A percentile compares a stretch with the other conserved stretches of the same genome.
phyloP scores from a whole-genome alignment of 2,797 vertebrate genomes.

The Sebastes jordani region DNA sequence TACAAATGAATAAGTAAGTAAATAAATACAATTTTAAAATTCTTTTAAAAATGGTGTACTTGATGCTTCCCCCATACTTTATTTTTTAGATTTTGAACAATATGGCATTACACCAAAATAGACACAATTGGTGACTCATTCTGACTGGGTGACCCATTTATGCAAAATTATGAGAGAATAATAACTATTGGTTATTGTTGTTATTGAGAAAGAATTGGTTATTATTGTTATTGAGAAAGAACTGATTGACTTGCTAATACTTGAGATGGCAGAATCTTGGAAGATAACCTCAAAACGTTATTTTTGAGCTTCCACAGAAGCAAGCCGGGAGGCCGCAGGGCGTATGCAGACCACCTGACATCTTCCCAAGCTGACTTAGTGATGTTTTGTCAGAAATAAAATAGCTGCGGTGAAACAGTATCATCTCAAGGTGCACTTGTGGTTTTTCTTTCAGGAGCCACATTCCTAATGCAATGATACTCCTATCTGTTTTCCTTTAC shows the following conservation, averaged over 20 bases:
- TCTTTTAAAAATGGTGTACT: too few species aligned
- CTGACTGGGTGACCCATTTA: not conserved
- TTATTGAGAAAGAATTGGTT: not conserved
- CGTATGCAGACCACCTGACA: constrained; percentile 38
- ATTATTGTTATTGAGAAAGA: not conserved
- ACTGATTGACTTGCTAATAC: not conserved
- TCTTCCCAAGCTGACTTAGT: constrained; percentile 25
- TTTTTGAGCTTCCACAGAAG: not conserved
- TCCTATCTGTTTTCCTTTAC: constrained; percentile 31
- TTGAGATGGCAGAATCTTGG: not conserved
- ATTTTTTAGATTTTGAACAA: not conserved
- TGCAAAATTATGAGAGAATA: not conserved
- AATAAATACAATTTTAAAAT: too few species aligned
- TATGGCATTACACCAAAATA: not conserved
- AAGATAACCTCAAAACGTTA: not conserved
- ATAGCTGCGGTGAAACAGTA: constrained; percentile 44
- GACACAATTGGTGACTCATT: not conserved
- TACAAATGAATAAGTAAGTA: too few species aligned
- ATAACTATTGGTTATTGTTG: not conserved
- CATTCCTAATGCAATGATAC: constrained; percentile 41
- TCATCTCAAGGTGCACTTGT: constrained; percentile 44
- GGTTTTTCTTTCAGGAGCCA: constrained; percentile 61
- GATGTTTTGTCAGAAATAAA: constrained; percentile 54
- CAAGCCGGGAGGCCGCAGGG: not conserved
- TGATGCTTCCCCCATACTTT: not conserved